phyloP scores from a whole-genome alignment of 92 coral and sea anemone species.

The Paramuricea clavata region DNA sequence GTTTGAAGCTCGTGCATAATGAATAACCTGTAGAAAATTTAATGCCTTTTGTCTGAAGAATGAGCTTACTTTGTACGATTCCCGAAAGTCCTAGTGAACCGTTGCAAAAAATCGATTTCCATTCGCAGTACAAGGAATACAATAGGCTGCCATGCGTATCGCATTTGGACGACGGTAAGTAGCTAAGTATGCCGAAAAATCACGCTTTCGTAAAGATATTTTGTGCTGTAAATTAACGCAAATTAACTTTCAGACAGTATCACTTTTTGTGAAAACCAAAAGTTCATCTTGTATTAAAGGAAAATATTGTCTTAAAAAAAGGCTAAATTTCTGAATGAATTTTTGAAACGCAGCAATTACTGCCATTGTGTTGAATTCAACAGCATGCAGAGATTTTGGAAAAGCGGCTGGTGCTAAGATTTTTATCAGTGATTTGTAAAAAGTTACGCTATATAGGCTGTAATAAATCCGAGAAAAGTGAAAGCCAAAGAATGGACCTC shows the following conservation, averaged over 20 bases:
- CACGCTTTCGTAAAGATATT: background rate
- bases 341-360: too few relatives aligned
- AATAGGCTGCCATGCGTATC: conserved; percentile 41
- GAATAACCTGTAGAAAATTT: conserved; percentile 27
- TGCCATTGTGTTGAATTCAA: too few relatives aligned
- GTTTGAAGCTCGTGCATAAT: conserved; percentile 25
- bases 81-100: conserved; percentile 26
- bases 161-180: conserved; percentile 44
- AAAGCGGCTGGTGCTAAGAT: background rate
- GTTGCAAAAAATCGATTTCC: conserved; percentile 41
- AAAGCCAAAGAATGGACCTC: too few relatives aligned
- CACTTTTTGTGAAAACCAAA: conserved; percentile 2
- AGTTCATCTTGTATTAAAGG: too few relatives aligned
- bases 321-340: too few relatives aligned
- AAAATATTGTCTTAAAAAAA: too few relatives aligned
- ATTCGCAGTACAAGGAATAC: conserved; percentile 34
- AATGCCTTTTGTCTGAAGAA: conserved; percentile 32
- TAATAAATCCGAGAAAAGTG: too few relatives aligned
- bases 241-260: conserved; percentile 1
- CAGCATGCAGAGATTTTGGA: background rate
- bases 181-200: background rate
- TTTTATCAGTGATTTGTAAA: too few relatives aligned
- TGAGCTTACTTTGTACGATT: conserved; percentile 20
- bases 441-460: too few relatives aligned
- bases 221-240: background rate